A percentile compares a stretch with the other conserved stretches of the same genome.
These are phyloP conservation scores for Calameuta idolon DNA, from an alignment of 2,888 invertebrate genomes.

Conservation along the genomic window DNA sequence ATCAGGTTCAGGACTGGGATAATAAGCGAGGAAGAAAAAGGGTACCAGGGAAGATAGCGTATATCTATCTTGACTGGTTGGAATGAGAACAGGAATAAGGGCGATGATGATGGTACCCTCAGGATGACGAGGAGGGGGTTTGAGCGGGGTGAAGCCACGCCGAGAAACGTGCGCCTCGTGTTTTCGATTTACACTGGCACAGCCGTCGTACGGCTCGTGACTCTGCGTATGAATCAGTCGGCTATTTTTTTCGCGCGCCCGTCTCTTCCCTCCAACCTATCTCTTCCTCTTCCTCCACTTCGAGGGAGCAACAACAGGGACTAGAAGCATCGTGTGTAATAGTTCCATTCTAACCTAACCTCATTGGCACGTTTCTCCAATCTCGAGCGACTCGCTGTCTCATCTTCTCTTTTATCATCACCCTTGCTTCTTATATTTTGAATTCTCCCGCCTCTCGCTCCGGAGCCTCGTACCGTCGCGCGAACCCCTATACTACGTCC, in stretches of 20 bases:
- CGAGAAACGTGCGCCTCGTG: constrained; percentile 37
- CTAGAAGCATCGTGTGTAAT: background rate
- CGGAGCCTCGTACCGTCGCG: background rate
- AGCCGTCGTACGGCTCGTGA: constrained; percentile 42
- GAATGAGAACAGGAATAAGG: background rate
- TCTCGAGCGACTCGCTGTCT: constrained; percentile 10
- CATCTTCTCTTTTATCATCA: background rate
- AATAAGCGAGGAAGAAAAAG: background rate
- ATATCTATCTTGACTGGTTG: background rate
- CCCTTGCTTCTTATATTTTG: background rate
- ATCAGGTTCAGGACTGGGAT: background rate
- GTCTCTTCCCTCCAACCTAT: background rate
- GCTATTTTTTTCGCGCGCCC: constrained; percentile 47
- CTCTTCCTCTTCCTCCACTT: constrained; percentile 8
- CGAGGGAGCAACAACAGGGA: background rate
- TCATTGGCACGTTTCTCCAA: constrained; percentile 9
- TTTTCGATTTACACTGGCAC: constrained; percentile 47
- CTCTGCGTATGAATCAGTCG: constrained; percentile 55
- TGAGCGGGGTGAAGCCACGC: background rate
- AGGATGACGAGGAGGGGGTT: background rate
- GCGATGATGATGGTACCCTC: background rate
- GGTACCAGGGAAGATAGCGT: background rate
- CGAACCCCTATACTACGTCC: background rate
- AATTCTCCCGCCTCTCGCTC: background rate
- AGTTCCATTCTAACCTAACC: background rate